phyloP scores from a whole-genome alignment of 1,140 invertebrate genomes.

The Ganaspis sp. region DNA sequence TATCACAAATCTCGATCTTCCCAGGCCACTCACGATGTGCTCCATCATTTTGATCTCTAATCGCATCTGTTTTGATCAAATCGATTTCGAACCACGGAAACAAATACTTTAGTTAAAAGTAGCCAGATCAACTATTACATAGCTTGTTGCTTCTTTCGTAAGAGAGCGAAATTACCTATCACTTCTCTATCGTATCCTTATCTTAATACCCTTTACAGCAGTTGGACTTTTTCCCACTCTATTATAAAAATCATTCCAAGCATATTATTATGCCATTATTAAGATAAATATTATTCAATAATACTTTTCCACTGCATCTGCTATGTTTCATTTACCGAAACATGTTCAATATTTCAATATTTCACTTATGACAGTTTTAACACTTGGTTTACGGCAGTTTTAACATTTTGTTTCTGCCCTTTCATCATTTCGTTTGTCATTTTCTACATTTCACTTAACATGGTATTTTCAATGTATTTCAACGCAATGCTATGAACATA shows the following conservation, averaged over 20 bases:
- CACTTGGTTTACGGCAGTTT: no score
- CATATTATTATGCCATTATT: no score
- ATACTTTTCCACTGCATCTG: no score
- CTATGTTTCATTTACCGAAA: no score
- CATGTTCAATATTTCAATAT: no score
- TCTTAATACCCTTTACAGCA: not conserved
- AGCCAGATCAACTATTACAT: not conserved
- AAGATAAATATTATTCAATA: no score
- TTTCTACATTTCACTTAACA: no score
- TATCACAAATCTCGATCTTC: slow-evolving; percentile 25
- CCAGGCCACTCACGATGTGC: slow-evolving; percentile 23
- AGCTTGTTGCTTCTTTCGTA: not conserved
- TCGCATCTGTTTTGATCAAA: slow-evolving; percentile 12
- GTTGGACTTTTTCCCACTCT: not conserved
- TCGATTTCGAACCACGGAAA: slow-evolving; percentile 1
- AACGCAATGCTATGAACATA: no score
- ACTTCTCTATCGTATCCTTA: not conserved
- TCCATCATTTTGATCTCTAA: slow-evolving; percentile 25
- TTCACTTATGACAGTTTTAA: no score
- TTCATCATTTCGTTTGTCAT: no score
- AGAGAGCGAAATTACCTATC: slow-evolving; percentile 1
- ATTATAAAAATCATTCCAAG: not conserved
- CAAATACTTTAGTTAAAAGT: slow-evolving; percentile 1
- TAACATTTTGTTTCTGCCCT: no score
- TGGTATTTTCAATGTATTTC: no score